Conservation (phyloP, 2,797 vertebrate species). For the Echeneis naucrates region DNA sequence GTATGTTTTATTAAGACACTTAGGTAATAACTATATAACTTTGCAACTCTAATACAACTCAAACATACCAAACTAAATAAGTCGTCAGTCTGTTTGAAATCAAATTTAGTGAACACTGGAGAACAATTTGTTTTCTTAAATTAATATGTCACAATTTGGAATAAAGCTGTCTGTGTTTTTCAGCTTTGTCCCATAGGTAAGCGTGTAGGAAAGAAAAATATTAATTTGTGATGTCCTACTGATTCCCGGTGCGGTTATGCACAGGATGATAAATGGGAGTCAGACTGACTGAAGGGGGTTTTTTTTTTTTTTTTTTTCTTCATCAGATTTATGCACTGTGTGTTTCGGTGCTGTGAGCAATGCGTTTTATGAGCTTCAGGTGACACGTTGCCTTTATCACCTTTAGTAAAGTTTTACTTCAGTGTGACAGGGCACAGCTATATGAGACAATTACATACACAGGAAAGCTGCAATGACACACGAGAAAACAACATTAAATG, state of each 20-base stretch:
- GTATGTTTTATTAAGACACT: slow-evolving; percentile 25
- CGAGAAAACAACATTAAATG: slow-evolving; percentile 12
- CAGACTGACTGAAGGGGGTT: slow-evolving; percentile 22
- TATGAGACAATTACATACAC: background rate
- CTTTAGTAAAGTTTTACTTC: slow-evolving; percentile 13
- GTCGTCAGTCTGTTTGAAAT: slow-evolving; percentile 22
- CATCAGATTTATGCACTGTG: slow-evolving; percentile 12
- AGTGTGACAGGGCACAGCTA: background rate
- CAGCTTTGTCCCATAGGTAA: slow-evolving; percentile 10
- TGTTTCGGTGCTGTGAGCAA: slow-evolving; percentile 1
- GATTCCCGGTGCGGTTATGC: slow-evolving; percentile 44
- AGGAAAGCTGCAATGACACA: background rate
- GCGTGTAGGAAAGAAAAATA: slow-evolving; percentile 47
- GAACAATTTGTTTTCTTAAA: slow-evolving; percentile 47
- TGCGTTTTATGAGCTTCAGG: slow-evolving; percentile 29
- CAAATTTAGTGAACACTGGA: slow-evolving; percentile 13
- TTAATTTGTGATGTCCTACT: slow-evolving; percentile 53
- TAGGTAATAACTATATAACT: slow-evolving; percentile 20
- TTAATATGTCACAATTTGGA: slow-evolving; percentile 43
- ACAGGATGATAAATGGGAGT: slow-evolving; percentile 53
- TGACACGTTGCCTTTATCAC: slow-evolving; percentile 6
- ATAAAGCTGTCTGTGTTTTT: slow-evolving; percentile 35
- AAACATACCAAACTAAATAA: too few relatives aligned
- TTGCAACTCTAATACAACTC: background rate
- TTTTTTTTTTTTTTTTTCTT: slow-evolving; percentile 52